A percentile compares a stretch with the other conserved stretches of the same genome.
These are phyloP conservation scores for Callithrix jacchus DNA, from an alignment of 2,113 vertebrate genomes.

Conservation along the genomic window DNA sequence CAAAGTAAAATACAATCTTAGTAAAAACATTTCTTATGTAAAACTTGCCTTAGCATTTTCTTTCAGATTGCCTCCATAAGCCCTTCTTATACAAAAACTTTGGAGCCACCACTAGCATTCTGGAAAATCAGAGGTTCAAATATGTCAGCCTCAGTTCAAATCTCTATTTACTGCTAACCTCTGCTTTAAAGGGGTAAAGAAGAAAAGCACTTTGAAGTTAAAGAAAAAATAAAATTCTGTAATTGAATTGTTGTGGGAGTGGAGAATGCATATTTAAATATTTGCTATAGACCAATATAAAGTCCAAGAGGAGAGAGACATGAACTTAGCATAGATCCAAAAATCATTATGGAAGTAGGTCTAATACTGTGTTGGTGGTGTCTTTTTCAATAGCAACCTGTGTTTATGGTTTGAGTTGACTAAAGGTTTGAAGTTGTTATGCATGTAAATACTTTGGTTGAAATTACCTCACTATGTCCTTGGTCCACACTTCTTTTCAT, in stretches of 20 bases:
- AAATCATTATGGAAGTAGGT: neutral
- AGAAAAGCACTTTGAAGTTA: conserved; percentile 65
- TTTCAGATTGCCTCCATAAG: neutral
- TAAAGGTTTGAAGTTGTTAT: conserved; percentile 2
- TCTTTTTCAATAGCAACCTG: neutral
- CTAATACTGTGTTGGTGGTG: neutral
- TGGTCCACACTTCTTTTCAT: neutral
- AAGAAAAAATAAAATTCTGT: conserved; percentile 44
- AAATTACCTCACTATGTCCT: neutral
- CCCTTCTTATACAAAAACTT: neutral
- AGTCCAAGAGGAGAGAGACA: neutral
- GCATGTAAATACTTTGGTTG: neutral
- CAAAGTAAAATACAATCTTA: neutral
- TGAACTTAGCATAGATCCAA: neutral
- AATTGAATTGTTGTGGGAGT: neutral
- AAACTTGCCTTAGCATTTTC: neutral
- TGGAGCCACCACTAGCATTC: neutral
- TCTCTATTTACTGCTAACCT: conserved; percentile 60
- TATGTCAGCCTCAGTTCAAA: conserved; percentile 55
- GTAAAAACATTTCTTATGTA: neutral
- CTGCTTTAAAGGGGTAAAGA: conserved; percentile 58
- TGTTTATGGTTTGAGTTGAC: conserved; percentile 26
- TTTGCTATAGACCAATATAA: conserved; percentile 25
- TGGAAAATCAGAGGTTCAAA: conserved; percentile 51
- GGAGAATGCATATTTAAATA: neutral